Percentiles rank a stretch among this genome's conserved stretches.
These are phyloP conservation scores for Amblyornis subalaris DNA, from an alignment of 2,113 vertebrate species.

Conservation along the genomic window DNA sequence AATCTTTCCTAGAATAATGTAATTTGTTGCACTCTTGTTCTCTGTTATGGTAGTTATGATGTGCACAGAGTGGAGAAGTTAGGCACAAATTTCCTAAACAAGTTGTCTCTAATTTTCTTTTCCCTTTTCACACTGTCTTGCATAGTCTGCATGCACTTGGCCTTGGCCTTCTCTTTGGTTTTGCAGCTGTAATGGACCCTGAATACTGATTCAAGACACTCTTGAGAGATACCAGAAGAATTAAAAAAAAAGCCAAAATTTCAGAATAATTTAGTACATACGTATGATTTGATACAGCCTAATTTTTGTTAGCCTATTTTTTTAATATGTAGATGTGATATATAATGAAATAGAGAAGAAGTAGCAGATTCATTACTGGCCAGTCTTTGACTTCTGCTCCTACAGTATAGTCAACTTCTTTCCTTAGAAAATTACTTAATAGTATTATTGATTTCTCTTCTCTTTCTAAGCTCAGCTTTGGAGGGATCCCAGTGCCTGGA, in stretches of 20 bases:
- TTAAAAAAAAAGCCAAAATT: background rate
- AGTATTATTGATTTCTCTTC: conserved; percentile 76
- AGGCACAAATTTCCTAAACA: background rate
- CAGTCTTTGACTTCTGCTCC: background rate
- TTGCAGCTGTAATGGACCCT: background rate
- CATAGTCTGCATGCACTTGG: background rate
- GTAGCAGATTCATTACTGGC: background rate
- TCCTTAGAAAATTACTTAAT: conserved; percentile 70
- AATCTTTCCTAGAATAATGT: background rate
- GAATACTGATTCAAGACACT: background rate
- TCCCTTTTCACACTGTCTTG: background rate
- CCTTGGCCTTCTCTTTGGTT: background rate
- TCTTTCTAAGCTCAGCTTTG: conserved; percentile 90
- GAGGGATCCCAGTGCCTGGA: conserved; percentile 79
- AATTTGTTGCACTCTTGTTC: background rate
- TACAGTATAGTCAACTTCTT: background rate
- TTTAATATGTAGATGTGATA: background rate
- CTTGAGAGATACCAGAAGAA: background rate
- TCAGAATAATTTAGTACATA: background rate
- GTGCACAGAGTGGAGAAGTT: background rate
- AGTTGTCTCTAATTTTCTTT: background rate
- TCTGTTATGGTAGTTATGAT: background rate
- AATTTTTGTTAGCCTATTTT: background rate
- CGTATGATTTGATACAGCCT: background rate
- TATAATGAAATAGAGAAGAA: background rate